Conservation (phyloP, 2,888 invertebrate species). For the Myopa testacea region DNA sequence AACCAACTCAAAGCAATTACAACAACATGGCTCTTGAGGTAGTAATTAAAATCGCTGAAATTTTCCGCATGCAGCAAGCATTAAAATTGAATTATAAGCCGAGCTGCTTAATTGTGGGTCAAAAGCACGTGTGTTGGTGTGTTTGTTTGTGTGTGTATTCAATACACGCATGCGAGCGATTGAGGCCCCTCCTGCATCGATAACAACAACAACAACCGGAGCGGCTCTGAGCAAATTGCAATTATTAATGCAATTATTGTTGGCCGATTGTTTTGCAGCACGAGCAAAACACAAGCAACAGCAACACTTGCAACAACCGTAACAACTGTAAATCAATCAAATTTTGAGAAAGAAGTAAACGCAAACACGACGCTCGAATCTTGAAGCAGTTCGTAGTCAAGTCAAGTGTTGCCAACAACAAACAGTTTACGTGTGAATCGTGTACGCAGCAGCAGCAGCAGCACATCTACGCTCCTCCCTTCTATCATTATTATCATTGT, state of each 20-base stretch:
- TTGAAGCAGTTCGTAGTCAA: not conserved
- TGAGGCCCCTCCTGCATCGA: not conserved
- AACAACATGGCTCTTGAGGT: not conserved
- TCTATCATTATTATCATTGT: not conserved
- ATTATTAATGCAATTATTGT: conserved; percentile 8
- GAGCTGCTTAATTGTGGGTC: not conserved
- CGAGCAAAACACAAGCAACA: conserved; percentile 3
- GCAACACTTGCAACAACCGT: conserved; percentile 36
- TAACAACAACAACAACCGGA: conserved; percentile 33
- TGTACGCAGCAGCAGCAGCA: too few species aligned
- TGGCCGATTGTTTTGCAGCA: not conserved
- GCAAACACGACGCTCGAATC: too few species aligned
- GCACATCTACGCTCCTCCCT: not conserved
- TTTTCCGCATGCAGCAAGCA: not conserved
- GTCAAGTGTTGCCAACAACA: not conserved
- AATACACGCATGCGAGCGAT: not conserved
- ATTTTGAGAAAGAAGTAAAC: too few species aligned
- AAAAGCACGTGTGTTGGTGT: not conserved
- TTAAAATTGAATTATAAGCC: conserved; percentile 13
- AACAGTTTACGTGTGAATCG: too few species aligned
- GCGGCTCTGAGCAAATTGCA: not conserved
- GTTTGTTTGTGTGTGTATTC: not conserved
- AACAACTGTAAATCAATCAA: conserved; percentile 19
- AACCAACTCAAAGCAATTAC: conserved; percentile 20
- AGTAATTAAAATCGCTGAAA: conserved; percentile 13